Percentiles rank a stretch among this genome's conserved stretches.
Conservation (phyloP, 2,888 invertebrate species). For the Hedya salicella region DNA sequence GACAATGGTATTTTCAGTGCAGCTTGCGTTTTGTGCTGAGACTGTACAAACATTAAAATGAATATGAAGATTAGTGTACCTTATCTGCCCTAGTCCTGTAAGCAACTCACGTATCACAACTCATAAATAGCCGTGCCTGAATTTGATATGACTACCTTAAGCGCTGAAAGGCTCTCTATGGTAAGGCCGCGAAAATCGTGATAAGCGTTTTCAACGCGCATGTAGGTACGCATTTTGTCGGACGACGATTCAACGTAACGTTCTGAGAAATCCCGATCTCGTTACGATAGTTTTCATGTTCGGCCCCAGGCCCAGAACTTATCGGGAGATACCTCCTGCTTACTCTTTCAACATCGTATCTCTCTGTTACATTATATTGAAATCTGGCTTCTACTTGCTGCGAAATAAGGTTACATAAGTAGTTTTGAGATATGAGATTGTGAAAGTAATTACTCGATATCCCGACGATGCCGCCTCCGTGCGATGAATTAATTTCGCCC, state of each 20-base stretch:
- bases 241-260: slow-evolving; percentile 63
- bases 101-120: slow-evolving; percentile 21
- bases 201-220: slow-evolving; percentile 60
- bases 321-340: slow-evolving; percentile 66
- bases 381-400: slow-evolving; percentile 1
- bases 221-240: slow-evolving; percentile 54
- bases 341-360: slow-evolving; percentile 13
- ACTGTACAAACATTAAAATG: background rate
- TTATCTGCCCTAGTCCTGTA: slow-evolving; percentile 11
- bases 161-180: slow-evolving; percentile 45
- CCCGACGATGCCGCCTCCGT: slow-evolving; percentile 60
- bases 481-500: slow-evolving; percentile 80
- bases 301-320: slow-evolving; percentile 65
- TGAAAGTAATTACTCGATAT: slow-evolving; percentile 16
- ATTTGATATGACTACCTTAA: slow-evolving; percentile 36
- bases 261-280: slow-evolving; percentile 76
- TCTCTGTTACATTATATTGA: background rate
- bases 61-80: slow-evolving; percentile 11
- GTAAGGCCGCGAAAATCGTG: slow-evolving; percentile 62
- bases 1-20: too few relatives aligned
- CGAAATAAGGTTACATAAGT: background rate
- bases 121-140: slow-evolving; percentile 20
- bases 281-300: slow-evolving; percentile 75
- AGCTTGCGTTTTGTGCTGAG: too few relatives aligned
- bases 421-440: slow-evolving; percentile 21